A percentile compares a stretch with the other conserved stretches of the same genome.
Conservation (phyloP, 1,140 invertebrate genomes). For the Lepidurus apus region DNA sequence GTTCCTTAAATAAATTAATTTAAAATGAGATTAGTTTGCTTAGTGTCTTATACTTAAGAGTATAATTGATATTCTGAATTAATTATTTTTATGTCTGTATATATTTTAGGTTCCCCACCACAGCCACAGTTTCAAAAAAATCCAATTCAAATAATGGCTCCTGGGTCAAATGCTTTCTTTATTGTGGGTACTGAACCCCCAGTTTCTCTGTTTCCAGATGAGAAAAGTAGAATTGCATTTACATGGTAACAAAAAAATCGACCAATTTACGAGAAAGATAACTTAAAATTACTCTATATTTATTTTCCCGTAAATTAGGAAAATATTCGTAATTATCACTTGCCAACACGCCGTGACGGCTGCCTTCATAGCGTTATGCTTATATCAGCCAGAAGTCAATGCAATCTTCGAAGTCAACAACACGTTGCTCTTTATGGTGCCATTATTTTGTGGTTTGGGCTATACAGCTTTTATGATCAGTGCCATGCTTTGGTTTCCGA, state of each 20-base stretch:
- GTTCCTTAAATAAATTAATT: no score
- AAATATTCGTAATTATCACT: constrained; percentile 53
- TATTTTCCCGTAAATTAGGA: constrained; percentile 38
- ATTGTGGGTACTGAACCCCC: no score
- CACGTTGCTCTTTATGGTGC: constrained; percentile 40
- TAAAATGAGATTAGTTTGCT: no score
- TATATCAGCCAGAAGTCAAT: constrained; percentile 47
- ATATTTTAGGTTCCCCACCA: no score
- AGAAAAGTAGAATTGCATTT: constrained; percentile 31
- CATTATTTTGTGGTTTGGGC: constrained; percentile 43
- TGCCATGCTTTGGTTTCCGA: constrained; percentile 50
- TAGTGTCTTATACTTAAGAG: no score
- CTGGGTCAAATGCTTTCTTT: no score
- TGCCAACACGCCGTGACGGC: constrained; percentile 51
- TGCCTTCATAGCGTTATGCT: constrained; percentile 49
- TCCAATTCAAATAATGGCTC: no score
- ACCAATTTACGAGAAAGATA: no score
- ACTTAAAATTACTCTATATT: neutral
- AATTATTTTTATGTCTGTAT: no score
- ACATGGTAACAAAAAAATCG: constrained; percentile 27
- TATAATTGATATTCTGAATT: no score
- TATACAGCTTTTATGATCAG: constrained; percentile 41
- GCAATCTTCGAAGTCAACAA: constrained; percentile 38
- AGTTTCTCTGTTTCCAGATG: constrained; percentile 27
- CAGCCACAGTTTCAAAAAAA: no score